Base-by-base conservation (phyloP, 2,797 vertebrate genomes). In the Sparus aurata region DNA sequence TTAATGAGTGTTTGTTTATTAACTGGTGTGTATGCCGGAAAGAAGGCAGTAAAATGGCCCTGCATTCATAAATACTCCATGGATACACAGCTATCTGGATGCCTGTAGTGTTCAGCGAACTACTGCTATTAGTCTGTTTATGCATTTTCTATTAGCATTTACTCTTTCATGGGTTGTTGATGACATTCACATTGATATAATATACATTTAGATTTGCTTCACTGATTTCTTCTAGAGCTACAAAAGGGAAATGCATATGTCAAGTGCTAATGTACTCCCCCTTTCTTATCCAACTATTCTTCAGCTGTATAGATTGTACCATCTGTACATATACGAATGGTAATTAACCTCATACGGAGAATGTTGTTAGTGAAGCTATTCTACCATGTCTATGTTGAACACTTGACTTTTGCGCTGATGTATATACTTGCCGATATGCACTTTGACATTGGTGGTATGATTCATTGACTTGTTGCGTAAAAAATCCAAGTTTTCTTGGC, bases 1-100 rank as follows among this genome's bases (percentile, higher is more conserved):
- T 89, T 87, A 89, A 89, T 87, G 73, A 79, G 45, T 72, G 74
- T 84, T 82, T 87, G 73, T 85, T 89, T 89, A 80, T 71, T 73
- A 75, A 62, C 73, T 38, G 50, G 27, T 11, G 43, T 61, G 58
- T 13, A 43, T 20, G 52, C 54, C 53, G 52, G 12, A 59, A 58
- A 72, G 23, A 72, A 77, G 68, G 62, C 11, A 54, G 61, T 75
- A 23, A 62, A 58, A 55, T 20, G 53, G 64, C 5, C 30, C 15
- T 18, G 71, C 38, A 64, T 79, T 83, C 57, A 83, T 76, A 78
- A 81, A 90, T 85, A 87, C 69, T 74, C 64, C 6, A 75, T 57
- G 38, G 55, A 73, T 58, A 52, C 49, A 69, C 52, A 59, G 34
- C 13, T 55, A 68, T 66, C 46, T 77, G 22, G 8, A 62, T 75